phyloP scores from a whole-genome alignment of 2,888 invertebrate species.

The Schizaphis graminum region DNA sequence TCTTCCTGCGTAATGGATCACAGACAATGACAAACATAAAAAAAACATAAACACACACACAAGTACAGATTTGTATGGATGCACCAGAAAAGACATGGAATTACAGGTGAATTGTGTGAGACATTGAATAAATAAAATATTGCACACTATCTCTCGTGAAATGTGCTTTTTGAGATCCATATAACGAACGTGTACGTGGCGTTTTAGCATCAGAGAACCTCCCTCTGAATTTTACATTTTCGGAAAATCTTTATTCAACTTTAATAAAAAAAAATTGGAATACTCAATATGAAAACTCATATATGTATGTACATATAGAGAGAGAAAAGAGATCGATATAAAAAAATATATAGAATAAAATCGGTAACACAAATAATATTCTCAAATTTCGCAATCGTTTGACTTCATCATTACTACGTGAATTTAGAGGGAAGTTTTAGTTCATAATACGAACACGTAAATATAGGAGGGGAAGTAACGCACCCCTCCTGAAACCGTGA shows the following conservation, averaged over 20 bases:
- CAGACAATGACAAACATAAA: neutral
- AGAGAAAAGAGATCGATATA: neutral
- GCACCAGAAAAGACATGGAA: neutral
- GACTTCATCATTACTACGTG: constrained; percentile 44
- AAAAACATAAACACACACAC: neutral
- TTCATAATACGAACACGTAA: constrained; percentile 16
- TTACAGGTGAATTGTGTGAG: neutral
- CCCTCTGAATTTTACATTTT: neutral
- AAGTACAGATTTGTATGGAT: neutral
- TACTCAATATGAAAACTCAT: no score
- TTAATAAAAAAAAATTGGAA: neutral
- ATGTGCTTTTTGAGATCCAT: neutral
- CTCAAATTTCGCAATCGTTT: constrained; percentile 36
- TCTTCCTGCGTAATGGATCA: neutral
- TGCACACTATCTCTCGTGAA: neutral
- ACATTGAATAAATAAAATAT: constrained; percentile 49
- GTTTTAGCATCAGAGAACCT: neutral
- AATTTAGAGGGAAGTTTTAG: constrained; percentile 12
- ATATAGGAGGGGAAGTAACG: neutral
- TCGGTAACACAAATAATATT: constrained; percentile 33
- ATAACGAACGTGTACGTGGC: constrained; percentile 40
- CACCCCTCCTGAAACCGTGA: constrained; percentile 1
- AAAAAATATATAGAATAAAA: constrained; percentile 1
- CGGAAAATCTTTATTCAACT: neutral
- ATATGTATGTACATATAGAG: no score